Evolutionary conservation across 1,140 invertebrate genomes (phyloP).

Genomic region (Camponotus vicinus): DNA sequence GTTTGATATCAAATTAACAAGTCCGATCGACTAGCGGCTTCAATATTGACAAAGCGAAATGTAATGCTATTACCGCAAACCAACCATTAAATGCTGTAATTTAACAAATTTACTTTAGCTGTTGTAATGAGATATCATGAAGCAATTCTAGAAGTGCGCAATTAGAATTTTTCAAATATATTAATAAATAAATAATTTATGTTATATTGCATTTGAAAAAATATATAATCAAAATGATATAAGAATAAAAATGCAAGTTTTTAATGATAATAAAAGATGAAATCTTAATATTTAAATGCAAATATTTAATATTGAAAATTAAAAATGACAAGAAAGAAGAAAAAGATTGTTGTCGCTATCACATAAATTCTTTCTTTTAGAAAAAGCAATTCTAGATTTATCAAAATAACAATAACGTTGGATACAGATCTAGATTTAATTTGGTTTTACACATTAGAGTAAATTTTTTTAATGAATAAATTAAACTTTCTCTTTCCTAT

Average conservation of each 20-base stretch:
- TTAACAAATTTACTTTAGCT: constrained; percentile 57
- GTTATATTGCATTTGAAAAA: not conserved
- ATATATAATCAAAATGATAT: constrained; percentile 4
- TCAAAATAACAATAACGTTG: not conserved
- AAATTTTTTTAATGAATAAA: not conserved
- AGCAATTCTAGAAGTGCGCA: constrained; percentile 1
- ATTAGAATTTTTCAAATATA: not conserved
- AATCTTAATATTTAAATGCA: not conserved
- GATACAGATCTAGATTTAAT: not conserved
- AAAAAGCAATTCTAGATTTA: not conserved
- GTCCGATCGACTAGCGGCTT: constrained; percentile 61
- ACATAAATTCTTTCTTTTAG: not conserved
- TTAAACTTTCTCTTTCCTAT: not conserved
- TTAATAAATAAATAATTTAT: constrained; percentile 15
- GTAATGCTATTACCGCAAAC: constrained; percentile 60
- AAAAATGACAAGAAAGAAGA: not conserved
- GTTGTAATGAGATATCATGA: constrained; percentile 27
- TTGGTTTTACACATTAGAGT: not conserved
- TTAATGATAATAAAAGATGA: not conserved
- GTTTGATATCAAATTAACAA: constrained; percentile 64
- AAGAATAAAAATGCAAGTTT: not conserved
- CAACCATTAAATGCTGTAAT: constrained; percentile 57
- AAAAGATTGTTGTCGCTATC: too few relatives aligned
- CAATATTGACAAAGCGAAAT: constrained; percentile 61
- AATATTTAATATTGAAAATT: not conserved